These are phyloP conservation scores for Podarcis lilfordi DNA, from an alignment of 2,797 vertebrate genomes.

Conservation along the genomic window DNA sequence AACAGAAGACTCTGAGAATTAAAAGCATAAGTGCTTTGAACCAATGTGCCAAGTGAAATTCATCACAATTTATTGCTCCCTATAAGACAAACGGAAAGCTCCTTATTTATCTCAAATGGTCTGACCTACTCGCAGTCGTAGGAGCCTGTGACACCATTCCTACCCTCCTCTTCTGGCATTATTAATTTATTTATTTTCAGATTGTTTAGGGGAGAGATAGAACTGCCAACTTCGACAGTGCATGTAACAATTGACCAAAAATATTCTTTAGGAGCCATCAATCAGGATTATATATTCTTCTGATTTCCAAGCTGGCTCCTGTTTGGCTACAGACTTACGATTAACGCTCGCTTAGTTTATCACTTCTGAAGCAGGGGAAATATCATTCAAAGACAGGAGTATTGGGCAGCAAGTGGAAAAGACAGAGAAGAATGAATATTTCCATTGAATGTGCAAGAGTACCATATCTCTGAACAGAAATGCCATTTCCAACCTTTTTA, in stretches of 20 bases:
- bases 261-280: slow-evolving; percentile 71
- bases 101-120: slow-evolving; percentile 30
- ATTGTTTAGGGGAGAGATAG: slow-evolving; percentile 37
- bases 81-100: slow-evolving; percentile 51
- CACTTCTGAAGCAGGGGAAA: slow-evolving; percentile 61
- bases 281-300: slow-evolving; percentile 69
- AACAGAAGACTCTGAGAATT: slow-evolving; percentile 25
- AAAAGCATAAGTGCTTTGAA: slow-evolving; percentile 37
- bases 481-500: not conserved
- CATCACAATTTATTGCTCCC: slow-evolving; percentile 38
- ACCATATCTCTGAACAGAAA: not conserved
- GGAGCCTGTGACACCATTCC: slow-evolving; percentile 58
- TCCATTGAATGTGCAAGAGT: not conserved
- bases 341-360: slow-evolving; percentile 72
- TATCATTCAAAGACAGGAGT: slow-evolving; percentile 55
- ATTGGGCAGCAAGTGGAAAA: slow-evolving; percentile 23
- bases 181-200: slow-evolving; percentile 45
- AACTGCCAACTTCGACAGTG: slow-evolving; percentile 57
- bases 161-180: slow-evolving; percentile 31
- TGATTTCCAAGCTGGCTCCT: slow-evolving; percentile 73
- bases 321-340: slow-evolving; percentile 57
- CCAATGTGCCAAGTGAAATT: slow-evolving; percentile 43
- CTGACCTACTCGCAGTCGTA: slow-evolving; percentile 31
- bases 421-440: slow-evolving; percentile 17
- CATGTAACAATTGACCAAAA: slow-evolving; percentile 63